These are phyloP conservation scores for Tragelaphus scriptus DNA, from an alignment of 2,113 vertebrate genomes.

Conservation along the genomic window DNA sequence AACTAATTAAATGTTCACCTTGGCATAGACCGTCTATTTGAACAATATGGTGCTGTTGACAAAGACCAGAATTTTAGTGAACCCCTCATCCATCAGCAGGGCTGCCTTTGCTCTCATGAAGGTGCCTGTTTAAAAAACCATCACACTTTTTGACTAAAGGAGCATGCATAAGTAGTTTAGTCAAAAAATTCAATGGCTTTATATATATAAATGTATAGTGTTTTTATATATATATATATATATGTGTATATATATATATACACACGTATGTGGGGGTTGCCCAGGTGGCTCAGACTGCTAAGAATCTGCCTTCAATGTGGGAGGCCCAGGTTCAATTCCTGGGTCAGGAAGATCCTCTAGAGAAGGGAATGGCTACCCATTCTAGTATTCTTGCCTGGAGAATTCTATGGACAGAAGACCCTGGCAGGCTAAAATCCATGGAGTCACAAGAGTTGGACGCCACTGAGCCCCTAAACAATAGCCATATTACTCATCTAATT, in stretches of 20 bases:
- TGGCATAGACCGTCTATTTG: background rate
- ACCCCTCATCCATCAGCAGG: background rate
- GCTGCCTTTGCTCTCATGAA: background rate
- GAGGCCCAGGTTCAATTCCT: background rate
- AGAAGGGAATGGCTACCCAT: background rate
- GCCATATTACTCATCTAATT: background rate
- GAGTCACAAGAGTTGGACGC: background rate
- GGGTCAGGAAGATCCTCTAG: background rate
- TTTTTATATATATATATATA: rapidly evolving
- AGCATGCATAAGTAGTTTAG: background rate
- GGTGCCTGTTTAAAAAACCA: background rate
- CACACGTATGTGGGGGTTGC: background rate
- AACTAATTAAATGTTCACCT: constrained; percentile 34
- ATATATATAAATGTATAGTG: background rate
- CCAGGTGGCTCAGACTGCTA: background rate
- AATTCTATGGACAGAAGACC: background rate
- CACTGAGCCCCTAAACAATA: background rate
- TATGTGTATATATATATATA: rapidly evolving
- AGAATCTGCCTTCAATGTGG: background rate
- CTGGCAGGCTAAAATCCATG: background rate
- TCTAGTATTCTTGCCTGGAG: background rate
- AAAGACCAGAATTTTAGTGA: background rate
- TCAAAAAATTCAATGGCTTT: background rate
- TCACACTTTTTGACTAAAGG: background rate
- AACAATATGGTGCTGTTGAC: background rate